Percentiles rank a stretch among this genome's conserved stretches.
phyloP scores from a whole-genome alignment of 2,888 invertebrate species.

The Tortricodes alternella region DNA sequence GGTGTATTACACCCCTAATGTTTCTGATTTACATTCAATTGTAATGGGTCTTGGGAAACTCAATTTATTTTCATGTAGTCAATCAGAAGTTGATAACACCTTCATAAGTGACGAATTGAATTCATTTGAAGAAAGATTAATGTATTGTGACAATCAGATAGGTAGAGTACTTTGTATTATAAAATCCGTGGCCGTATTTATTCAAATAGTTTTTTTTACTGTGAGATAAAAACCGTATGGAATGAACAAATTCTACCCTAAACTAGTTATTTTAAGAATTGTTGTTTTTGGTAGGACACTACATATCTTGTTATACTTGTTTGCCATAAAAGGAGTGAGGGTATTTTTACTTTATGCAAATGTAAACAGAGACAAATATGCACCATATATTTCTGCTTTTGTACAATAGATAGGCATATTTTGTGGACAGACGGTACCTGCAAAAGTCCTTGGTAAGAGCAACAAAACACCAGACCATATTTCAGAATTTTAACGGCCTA shows the following conservation, averaged over 20 bases:
- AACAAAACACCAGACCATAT: not conserved
- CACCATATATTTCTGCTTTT: not conserved
- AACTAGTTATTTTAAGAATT: no score
- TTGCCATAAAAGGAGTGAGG: constrained; percentile 13
- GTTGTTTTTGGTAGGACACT: not conserved
- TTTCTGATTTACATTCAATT: constrained; percentile 10
- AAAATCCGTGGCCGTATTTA: no score
- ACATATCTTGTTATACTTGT: constrained; percentile 5
- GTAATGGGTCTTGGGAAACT: no score
- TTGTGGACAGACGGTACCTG: not conserved
- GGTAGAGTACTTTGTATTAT: no score
- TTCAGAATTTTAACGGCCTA: not conserved
- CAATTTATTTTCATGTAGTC: no score
- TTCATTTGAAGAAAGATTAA: not conserved
- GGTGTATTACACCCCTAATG: constrained; percentile 10
- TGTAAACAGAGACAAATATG: constrained; percentile 2
- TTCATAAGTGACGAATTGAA: not conserved
- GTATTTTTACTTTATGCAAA: constrained; percentile 8
- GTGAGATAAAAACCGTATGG: no score
- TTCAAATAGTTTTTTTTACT: no score
- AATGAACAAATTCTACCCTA: no score
- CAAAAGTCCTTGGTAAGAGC: not conserved
- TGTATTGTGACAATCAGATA: not conserved
- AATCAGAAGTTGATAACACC: no score
- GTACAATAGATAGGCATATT: not conserved